A percentile compares a stretch with the other conserved stretches of the same genome.
Evolutionary conservation across 2,888 invertebrate species (phyloP).

Genomic region (Diogma glabrata): DNA sequence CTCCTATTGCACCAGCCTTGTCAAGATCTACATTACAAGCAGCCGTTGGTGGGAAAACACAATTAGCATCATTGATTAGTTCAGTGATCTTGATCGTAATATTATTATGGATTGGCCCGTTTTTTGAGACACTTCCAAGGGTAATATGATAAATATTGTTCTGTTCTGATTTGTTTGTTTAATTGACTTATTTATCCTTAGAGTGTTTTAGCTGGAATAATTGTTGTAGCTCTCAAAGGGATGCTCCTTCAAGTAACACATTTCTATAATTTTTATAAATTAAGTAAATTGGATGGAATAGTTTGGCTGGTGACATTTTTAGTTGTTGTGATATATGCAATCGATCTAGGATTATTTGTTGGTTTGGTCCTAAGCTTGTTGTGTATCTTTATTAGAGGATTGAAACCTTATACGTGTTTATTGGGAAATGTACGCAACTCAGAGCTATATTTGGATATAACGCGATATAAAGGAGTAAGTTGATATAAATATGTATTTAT

Average conservation of each 20-base stretch:
- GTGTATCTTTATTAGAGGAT: background rate
- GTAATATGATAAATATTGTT: background rate
- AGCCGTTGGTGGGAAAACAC: conserved; percentile 67
- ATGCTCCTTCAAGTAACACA: conserved; percentile 62
- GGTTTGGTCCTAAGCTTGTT: conserved; percentile 45
- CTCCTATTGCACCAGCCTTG: conserved; percentile 52
- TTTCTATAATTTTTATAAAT: conserved; percentile 51
- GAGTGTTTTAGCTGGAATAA: conserved; percentile 55
- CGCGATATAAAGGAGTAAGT: background rate
- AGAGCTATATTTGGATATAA: background rate
- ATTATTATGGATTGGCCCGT: conserved; percentile 67
- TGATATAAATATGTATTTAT: background rate
- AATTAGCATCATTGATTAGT: conserved; percentile 68
- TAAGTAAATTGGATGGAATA: conserved; percentile 55
- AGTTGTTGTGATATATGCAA: conserved; percentile 58
- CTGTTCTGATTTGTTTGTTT: background rate
- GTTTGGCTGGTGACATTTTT: conserved; percentile 62
- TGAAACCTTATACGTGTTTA: background rate
- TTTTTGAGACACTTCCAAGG: conserved; percentile 62
- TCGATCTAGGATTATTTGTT: conserved; percentile 57
- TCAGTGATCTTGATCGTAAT: conserved; percentile 57
- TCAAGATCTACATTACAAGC: conserved; percentile 62
- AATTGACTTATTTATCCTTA: conserved; percentile 19
- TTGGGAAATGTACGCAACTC: background rate
- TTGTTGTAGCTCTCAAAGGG: conserved; percentile 63